Percentiles rank a stretch among this genome's conserved stretches.
Evolutionary conservation across 2,888 invertebrate genomes (phyloP).

Genomic region (Hanleya hanleyi): DNA sequence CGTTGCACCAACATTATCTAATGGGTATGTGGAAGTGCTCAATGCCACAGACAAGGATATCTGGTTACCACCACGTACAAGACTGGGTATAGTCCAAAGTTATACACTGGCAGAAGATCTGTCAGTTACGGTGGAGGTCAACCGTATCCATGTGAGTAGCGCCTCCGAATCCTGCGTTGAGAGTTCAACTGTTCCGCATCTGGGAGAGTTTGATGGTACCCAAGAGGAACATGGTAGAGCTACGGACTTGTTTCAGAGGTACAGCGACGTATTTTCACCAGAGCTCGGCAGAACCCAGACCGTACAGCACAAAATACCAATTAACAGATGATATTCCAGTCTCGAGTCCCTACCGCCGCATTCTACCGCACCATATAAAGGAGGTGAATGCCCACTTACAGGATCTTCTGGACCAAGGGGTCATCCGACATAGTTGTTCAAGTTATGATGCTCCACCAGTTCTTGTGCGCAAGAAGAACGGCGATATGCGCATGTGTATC

Average conservation of each 20-base stretch:
- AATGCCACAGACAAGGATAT: constrained; percentile 4
- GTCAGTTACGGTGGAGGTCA: background rate
- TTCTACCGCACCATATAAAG: constrained; percentile 15
- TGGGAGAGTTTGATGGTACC: no score
- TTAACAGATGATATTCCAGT: constrained; percentile 8
- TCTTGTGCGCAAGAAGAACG: constrained; percentile 38
- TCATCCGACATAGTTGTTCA: background rate
- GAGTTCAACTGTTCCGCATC: no score
- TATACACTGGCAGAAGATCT: background rate
- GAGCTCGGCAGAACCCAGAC: constrained; percentile 1
- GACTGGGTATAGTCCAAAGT: background rate
- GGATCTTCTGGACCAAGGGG: constrained; percentile 15
- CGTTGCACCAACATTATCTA: background rate
- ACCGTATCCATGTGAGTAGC: background rate
- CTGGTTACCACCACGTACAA: constrained; percentile 10
- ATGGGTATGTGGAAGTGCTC: constrained; percentile 10
- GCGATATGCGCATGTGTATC: constrained; percentile 24
- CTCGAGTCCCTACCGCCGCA: constrained; percentile 15
- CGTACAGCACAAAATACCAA: constrained; percentile 7
- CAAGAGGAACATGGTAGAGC: no score
- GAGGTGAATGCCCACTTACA: constrained; percentile 25
- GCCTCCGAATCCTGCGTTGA: background rate
- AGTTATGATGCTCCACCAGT: constrained; percentile 42
- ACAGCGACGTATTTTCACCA: constrained; percentile 12
- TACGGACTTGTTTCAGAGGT: constrained; percentile 1